phyloP scores from a whole-genome alignment of 2,113 vertebrate genomes.

The Lutjanus erythropterus region DNA sequence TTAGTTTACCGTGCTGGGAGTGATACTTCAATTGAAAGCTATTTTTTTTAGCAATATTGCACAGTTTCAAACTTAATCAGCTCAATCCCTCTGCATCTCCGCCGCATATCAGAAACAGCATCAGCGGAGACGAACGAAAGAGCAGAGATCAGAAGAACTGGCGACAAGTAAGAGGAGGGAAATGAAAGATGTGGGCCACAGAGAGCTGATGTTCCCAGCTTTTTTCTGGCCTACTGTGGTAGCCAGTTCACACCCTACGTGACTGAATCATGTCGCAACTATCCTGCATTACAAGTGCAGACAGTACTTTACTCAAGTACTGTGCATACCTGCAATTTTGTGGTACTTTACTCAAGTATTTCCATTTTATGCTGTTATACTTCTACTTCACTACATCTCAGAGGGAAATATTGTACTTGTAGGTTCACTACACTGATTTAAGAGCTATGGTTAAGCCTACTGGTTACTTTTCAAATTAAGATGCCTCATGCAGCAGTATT shows the following conservation, averaged over 20 bases:
- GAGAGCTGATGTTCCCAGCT: conserved; percentile 19
- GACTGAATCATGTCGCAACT: conserved; percentile 7
- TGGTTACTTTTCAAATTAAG: too few species aligned
- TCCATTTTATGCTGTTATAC: background rate
- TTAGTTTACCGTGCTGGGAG: background rate
- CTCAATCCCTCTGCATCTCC: conserved; percentile 25
- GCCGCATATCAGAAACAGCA: conserved; percentile 39
- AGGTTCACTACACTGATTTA: background rate
- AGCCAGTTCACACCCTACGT: background rate
- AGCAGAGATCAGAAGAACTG: conserved; percentile 44
- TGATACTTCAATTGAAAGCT: conserved; percentile 10
- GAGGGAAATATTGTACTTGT: background rate
- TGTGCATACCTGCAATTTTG: background rate
- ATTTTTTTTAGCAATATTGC: conserved; percentile 40
- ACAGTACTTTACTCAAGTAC: background rate
- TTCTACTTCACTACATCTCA: background rate
- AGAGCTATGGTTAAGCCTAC: too few species aligned
- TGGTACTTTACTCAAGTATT: background rate
- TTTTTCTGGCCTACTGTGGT: background rate
- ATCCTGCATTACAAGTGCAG: background rate
- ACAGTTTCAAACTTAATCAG: conserved; percentile 44
- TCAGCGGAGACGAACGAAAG: conserved; percentile 44
- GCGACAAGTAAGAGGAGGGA: conserved; percentile 29
- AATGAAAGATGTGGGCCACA: conserved; percentile 48
- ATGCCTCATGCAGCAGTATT: too few species aligned